Percentiles rank a stretch among this genome's conserved stretches.
Conservation (phyloP, 2,888 invertebrate species). For the Pterobdella sp. region DNA sequence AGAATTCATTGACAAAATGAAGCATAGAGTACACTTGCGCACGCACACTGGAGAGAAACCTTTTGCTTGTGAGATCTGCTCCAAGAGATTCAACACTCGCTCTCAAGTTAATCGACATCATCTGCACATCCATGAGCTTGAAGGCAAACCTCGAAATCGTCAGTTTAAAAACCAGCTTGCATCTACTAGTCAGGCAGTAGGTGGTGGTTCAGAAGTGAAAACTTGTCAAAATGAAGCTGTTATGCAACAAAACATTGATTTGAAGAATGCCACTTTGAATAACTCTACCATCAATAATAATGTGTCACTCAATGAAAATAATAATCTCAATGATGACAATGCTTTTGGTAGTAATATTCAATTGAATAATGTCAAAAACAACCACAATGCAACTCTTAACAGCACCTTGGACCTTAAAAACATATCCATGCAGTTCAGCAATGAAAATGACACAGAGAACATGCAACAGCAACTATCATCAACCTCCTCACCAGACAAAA, state of each 20-base stretch:
- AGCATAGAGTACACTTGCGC: conserved; percentile 24
- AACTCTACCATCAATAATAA: not conserved
- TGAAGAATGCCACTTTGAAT: not conserved
- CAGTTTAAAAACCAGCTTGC: conserved; percentile 20
- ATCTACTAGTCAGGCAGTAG: not conserved
- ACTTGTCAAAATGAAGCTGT: not conserved
- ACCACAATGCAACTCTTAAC: not conserved
- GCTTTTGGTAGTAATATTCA: not conserved
- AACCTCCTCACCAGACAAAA: not conserved
- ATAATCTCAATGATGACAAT: not conserved
- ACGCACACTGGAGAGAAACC: conserved; percentile 28
- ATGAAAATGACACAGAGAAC: not conserved
- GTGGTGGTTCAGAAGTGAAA: not conserved
- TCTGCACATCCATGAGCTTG: conserved; percentile 27
- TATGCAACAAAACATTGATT: not conserved
- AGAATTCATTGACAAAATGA: conserved; percentile 29
- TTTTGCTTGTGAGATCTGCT: conserved; percentile 26
- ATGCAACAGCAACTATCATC: not conserved
- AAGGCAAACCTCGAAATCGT: conserved; percentile 25
- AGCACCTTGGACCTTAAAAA: conserved; percentile 4
- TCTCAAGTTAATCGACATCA: conserved; percentile 27
- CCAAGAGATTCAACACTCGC: conserved; percentile 22
- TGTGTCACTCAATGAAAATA: not conserved
- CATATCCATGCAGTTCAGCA: not conserved
- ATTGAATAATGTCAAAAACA: not conserved